A percentile compares a stretch with the other conserved stretches of the same genome.
Evolutionary conservation across 1,140 invertebrate genomes (phyloP).

Genomic region (Psilanteris sp.): DNA sequence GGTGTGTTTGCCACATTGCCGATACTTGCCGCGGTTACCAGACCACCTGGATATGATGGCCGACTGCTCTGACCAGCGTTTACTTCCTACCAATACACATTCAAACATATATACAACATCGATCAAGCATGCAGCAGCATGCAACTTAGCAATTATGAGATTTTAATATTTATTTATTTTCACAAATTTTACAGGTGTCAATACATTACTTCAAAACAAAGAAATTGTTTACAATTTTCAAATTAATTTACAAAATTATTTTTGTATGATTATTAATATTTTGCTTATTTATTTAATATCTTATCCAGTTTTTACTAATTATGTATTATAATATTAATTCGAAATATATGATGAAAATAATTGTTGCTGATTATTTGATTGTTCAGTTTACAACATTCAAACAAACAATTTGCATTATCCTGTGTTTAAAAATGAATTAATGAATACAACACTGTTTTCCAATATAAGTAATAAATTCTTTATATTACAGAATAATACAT

Average conservation of each 20-base stretch:
- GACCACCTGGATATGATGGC: slow-evolving; percentile 75
- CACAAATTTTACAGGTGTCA: neutral
- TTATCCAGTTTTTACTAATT: neutral
- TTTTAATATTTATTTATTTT: neutral
- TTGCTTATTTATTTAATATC: neutral
- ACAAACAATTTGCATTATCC: slow-evolving; percentile 9
- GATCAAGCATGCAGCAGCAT: slow-evolving; percentile 76
- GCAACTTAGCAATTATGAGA: slow-evolving; percentile 67
- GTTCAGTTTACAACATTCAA: slow-evolving; percentile 1
- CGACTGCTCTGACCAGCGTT: slow-evolving; percentile 77
- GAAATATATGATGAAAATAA: too few species aligned
- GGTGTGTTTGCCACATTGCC: slow-evolving; percentile 76
- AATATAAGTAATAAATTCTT: too few species aligned
- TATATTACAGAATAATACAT: too few species aligned
- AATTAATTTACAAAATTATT: too few species aligned
- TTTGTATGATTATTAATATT: too few species aligned
- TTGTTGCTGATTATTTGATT: slow-evolving; percentile 44
- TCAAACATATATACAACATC: slow-evolving; percentile 79
- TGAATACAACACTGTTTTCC: too few species aligned
- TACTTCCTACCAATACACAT: slow-evolving; percentile 80
- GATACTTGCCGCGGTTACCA: slow-evolving; percentile 74
- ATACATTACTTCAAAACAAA: too few species aligned
- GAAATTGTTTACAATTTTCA: too few species aligned
- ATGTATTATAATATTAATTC: neutral
- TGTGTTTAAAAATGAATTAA: slow-evolving; percentile 36